Percentiles rank a stretch among this genome's conserved stretches.
Conservation (phyloP, 2,797 vertebrate species). For the Pipistrellus kuhlii region DNA sequence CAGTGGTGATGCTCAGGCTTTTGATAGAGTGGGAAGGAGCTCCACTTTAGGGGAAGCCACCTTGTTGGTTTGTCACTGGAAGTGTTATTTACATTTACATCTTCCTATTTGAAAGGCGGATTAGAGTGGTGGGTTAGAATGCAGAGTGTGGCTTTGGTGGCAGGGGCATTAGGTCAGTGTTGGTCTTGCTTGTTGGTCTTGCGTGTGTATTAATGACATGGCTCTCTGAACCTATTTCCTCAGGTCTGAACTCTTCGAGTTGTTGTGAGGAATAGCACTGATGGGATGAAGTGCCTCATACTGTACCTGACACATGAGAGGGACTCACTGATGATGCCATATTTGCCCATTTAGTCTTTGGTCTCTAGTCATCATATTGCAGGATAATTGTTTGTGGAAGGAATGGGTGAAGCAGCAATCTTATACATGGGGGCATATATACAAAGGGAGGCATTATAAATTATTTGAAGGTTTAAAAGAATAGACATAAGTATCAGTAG, state of each 20-base stretch:
- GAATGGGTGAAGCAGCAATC: not conserved
- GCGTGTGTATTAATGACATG: no score
- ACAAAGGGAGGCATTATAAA: not conserved
- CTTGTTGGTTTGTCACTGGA: not conserved
- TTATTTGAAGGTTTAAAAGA: not conserved
- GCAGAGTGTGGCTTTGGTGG: not conserved
- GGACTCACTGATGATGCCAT: not conserved
- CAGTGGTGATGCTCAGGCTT: no score
- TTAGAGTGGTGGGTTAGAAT: no score
- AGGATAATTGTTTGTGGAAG: not conserved
- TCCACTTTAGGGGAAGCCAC: not conserved
- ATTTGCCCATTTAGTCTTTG: not conserved
- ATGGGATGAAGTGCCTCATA: not conserved
- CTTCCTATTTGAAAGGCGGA: not conserved
- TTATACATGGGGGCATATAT: not conserved
- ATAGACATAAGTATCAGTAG: not conserved
- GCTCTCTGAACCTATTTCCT: not conserved
- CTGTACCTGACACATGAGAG: not conserved
- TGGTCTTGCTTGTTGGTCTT: not conserved
- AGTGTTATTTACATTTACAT: not conserved
- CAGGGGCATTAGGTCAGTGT: no score
- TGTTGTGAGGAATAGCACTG: not conserved
- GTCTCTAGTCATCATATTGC: not conserved
- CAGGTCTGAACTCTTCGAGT: not conserved
- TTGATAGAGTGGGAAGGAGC: not conserved